Conservation (phyloP, 2,888 invertebrate genomes). For the Malthinus flaveolus region DNA sequence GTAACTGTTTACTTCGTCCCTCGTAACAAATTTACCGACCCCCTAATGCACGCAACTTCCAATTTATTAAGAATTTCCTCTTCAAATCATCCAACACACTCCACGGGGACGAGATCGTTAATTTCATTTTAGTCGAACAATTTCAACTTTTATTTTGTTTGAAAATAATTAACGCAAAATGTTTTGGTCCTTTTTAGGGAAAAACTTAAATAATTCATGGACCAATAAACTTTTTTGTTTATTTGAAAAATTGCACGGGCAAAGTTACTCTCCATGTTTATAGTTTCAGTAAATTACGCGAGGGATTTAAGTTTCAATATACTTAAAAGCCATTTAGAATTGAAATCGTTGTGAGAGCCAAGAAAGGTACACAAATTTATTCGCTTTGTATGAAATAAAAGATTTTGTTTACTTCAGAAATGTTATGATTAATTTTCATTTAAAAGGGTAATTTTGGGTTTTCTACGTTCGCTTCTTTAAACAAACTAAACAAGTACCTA, state of each 20-base stretch:
- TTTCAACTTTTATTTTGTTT: background rate
- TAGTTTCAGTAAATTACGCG: background rate
- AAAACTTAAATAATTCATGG: no score
- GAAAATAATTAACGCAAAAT: background rate
- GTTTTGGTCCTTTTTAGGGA: no score
- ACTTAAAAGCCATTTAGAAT: slow-evolving; percentile 6
- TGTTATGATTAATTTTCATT: no score
- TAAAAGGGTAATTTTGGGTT: no score
- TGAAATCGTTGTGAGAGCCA: background rate
- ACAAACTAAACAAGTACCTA: no score
- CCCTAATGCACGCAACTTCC: slow-evolving; percentile 25
- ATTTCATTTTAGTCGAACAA: slow-evolving; percentile 1
- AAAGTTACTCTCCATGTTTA: no score
- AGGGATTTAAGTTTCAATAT: slow-evolving; percentile 1
- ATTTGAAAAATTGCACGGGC: no score
- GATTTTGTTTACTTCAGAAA: no score
- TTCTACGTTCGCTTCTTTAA: no score
- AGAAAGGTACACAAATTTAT: background rate
- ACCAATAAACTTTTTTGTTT: no score
- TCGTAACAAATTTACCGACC: slow-evolving; percentile 17
- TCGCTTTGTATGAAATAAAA: background rate
- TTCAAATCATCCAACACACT: slow-evolving; percentile 21
- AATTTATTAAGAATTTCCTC: slow-evolving; percentile 29
- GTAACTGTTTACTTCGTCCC: slow-evolving; percentile 23
- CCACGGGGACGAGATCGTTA: background rate